Base-by-base conservation (phyloP, 2,797 vertebrate species). In the Galagoides demidoff region DNA sequence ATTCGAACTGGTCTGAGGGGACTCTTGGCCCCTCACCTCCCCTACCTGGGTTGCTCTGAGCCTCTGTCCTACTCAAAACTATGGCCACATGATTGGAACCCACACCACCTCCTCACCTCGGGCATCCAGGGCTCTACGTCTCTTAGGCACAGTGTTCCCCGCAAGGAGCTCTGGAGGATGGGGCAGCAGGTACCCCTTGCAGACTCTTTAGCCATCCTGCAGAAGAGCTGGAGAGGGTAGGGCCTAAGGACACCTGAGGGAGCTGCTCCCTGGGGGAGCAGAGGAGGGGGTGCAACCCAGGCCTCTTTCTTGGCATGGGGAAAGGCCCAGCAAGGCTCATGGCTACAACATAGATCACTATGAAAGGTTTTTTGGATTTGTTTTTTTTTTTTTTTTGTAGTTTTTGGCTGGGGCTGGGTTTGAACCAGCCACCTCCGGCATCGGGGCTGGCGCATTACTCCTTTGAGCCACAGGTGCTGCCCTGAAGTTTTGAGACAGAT, bases 131-230 rank as follows among this genome's bases (percentile, higher is more conserved):
- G 82, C 31, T 83, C 85, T 45, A 10, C 4, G 0, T 57, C n/a
- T 68, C 82, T 74, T 71, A 97, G 83, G 90, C 49, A 97, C 64
- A 97, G 85, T 5, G 82, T 4, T 0, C 96, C 96, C 55, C 70
- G 14, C 59, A 98, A 85, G 49, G 96, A 96, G 61, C 96, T 98
- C 81, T 1, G 8, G 23, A 97, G 64, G 78, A 97, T n/a, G 0
- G 93, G 96, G 90, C 96, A 97, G 93, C 0, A 39, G 66, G 39
- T 29, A 27, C 45, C n/a, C n/a, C 49, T 90, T 9, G 84, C 2
- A 27, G 49, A 73, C 57, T 84, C 93, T 43, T 92, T 68, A 52
- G 95, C 27, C 20, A 89, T 85, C 83, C 95, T 95, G 85, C 23
- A 45, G 90, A 97, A 96, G 78, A 98, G 87, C 96, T 97, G 89